phyloP scores from a whole-genome alignment of 2,113 vertebrate species.

The Sturnira hondurensis region DNA sequence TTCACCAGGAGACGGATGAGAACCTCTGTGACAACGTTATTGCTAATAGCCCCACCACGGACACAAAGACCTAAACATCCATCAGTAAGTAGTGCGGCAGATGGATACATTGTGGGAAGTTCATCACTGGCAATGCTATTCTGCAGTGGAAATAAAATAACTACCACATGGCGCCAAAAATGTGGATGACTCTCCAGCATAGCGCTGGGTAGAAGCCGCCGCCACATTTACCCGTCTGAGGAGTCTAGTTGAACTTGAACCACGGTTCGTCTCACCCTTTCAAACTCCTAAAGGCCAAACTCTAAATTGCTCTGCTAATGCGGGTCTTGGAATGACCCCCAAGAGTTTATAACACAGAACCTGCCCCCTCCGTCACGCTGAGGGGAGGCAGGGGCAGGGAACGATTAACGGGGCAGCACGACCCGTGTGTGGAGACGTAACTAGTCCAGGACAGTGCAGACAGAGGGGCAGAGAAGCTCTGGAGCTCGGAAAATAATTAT shows the following conservation, averaged over 20 bases:
- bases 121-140: too few species aligned
- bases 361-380: not conserved
- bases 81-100: fast-evolving
- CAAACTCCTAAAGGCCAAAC: not conserved
- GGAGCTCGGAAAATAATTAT: slow-evolving; percentile 36
- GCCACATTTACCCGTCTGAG: too few species aligned
- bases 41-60: fast-evolving
- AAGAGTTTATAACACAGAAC: not conserved
- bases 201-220: fast-evolving
- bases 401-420: not conserved
- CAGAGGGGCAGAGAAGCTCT: not conserved
- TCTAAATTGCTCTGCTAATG: not conserved
- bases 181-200: not conserved
- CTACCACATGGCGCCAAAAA: too few species aligned
- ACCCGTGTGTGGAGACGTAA: not conserved
- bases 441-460: not conserved
- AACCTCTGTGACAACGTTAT: fast-evolving
- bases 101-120: fast-evolving
- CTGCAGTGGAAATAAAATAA: not conserved
- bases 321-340: not conserved
- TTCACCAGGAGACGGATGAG: too few species aligned
- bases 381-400: not conserved
- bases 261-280: not conserved
- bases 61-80: not conserved
- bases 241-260: not conserved